phyloP scores from a whole-genome alignment of 2,797 vertebrate genomes.

The Sphenopsis melanotis region DNA sequence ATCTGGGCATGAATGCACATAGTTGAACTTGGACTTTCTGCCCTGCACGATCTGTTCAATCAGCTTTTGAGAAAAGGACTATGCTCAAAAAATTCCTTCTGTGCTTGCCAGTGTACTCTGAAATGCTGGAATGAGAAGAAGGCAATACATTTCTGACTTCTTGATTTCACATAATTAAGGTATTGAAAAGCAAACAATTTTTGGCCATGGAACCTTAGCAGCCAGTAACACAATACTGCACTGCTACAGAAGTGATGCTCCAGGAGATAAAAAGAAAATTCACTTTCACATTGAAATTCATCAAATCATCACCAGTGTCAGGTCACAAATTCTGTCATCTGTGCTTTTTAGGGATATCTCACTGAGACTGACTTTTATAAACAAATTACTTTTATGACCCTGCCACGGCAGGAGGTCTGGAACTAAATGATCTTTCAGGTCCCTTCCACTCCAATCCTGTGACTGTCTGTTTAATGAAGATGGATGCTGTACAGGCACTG shows the following conservation, averaged over 20 bases:
- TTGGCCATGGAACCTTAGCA: neutral
- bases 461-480: neutral
- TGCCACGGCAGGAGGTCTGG: neutral
- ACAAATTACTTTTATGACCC: neutral
- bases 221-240: neutral
- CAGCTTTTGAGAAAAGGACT: neutral
- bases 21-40: neutral
- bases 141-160: neutral
- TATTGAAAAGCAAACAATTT: neutral
- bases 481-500: neutral
- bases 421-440: neutral
- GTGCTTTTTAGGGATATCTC: neutral
- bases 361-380: neutral
- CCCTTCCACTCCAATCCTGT: neutral
- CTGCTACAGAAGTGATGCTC: neutral
- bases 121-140: neutral
- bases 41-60: neutral
- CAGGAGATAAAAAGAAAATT: neutral
- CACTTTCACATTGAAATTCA: neutral
- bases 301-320: neutral
- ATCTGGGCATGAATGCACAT: slow-evolving; percentile 2
- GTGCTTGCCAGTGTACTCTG: neutral
- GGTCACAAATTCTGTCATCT: neutral
- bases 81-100: neutral
- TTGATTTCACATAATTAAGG: neutral